A percentile compares a stretch with the other conserved stretches of the same genome.
phyloP scores from a whole-genome alignment of 2,113 vertebrate genomes.

The Reinhardtius hippoglossoides region DNA sequence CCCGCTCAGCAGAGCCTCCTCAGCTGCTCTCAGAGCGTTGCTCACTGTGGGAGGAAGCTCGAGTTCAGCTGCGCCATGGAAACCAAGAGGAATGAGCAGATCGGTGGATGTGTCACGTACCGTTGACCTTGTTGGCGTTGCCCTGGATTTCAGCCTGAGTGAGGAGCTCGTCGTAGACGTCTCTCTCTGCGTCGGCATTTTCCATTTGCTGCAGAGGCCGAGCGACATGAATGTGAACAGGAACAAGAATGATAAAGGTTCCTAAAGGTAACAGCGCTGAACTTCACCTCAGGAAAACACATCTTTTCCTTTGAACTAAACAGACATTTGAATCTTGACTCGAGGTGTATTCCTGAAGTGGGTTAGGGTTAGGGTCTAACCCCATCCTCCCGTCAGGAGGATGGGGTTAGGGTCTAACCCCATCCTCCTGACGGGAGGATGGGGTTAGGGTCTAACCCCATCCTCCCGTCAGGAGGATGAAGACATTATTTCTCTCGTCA shows the following conservation, averaged over 20 bases:
- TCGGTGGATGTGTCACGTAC: slow-evolving; percentile 78
- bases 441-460: too few relatives aligned
- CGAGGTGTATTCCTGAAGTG: too few relatives aligned
- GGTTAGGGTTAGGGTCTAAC: too few relatives aligned
- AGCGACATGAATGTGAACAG: not conserved
- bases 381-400: too few relatives aligned
- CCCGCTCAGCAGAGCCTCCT: slow-evolving; percentile 84
- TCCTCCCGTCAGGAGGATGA: too few relatives aligned
- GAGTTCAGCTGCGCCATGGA: not conserved
- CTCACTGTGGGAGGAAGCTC: slow-evolving; percentile 77
- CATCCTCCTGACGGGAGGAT: too few relatives aligned
- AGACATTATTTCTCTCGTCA: too few relatives aligned
- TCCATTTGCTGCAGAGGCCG: slow-evolving; percentile 80
- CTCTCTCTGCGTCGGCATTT: slow-evolving; percentile 88
- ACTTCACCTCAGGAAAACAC: too few relatives aligned
- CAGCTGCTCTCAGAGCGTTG: slow-evolving; percentile 84
- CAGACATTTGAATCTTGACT: too few relatives aligned
- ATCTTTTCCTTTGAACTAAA: too few relatives aligned
- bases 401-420: too few relatives aligned
- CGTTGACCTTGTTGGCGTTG: slow-evolving; percentile 95
- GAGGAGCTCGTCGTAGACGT: slow-evolving; percentile 95
- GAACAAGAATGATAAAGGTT: not conserved
- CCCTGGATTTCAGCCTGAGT: slow-evolving; percentile 99
- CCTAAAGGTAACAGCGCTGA: too few relatives aligned
- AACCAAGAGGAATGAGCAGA: not conserved